Evolutionary conservation across 2,888 invertebrate species (phyloP).

Genomic region (Heteromyza rotundicornis): DNA sequence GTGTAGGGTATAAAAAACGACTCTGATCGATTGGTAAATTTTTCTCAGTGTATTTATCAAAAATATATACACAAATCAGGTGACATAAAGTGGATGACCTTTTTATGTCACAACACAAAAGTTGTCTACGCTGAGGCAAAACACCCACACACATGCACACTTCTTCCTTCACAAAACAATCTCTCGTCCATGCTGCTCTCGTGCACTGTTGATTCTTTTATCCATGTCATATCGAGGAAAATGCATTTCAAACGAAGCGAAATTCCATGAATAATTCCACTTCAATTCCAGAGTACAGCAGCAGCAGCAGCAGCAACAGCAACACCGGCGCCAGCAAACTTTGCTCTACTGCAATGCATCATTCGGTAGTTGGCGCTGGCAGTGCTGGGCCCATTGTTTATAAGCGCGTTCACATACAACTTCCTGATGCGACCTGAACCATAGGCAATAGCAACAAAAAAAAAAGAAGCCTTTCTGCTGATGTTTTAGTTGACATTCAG

Average conservation of each 20-base stretch:
- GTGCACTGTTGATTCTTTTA: slow-evolving; percentile 7
- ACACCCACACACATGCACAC: background rate
- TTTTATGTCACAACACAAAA: slow-evolving; percentile 13
- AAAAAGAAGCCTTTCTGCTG: no score
- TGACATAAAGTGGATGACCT: slow-evolving; percentile 17
- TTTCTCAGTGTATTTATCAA: no score
- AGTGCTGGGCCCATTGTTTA: background rate
- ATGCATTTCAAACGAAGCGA: slow-evolving; percentile 34
- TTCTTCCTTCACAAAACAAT: background rate
- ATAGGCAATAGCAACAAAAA: no score
- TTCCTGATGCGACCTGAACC: background rate
- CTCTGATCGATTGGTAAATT: no score
- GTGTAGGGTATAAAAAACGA: no score
- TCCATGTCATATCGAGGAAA: slow-evolving; percentile 12
- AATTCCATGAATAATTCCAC: slow-evolving; percentile 55
- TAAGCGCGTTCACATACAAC: no score
- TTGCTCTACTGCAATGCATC: background rate
- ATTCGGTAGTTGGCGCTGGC: no score
- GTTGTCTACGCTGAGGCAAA: background rate
- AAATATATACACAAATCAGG: background rate
- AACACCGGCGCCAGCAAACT: background rate
- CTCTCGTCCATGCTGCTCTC: background rate
- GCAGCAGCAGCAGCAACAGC: background rate
- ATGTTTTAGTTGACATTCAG: slow-evolving; percentile 2
- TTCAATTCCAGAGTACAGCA: slow-evolving; percentile 42